Percentiles rank a stretch among this genome's conserved stretches.
These are phyloP conservation scores for Pituophis catenifer DNA, from an alignment of 2,113 vertebrate genomes.

Conservation along the genomic window DNA sequence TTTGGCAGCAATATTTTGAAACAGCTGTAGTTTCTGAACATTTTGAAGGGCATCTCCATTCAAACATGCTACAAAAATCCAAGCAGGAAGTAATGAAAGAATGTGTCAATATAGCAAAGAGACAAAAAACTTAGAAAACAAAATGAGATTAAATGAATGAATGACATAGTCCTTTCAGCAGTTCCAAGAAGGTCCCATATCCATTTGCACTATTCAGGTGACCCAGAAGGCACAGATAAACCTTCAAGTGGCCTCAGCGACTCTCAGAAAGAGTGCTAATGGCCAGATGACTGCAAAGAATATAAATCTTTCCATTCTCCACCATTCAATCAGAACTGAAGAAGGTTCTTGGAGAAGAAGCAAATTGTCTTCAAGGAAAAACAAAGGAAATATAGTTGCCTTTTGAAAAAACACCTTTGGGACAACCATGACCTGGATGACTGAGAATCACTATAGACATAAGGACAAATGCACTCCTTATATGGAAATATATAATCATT, in stretches of 20 bases:
- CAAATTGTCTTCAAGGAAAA: no score
- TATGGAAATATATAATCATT: no score
- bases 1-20: neutral
- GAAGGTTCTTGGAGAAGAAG: no score
- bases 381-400: no score
- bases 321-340: no score
- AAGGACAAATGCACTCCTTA: no score
- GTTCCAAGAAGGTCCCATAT: neutral
- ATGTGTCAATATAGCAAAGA: neutral
- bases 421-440: no score
- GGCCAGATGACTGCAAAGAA: neutral
- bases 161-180: neutral
- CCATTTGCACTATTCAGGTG: neutral
- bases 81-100: neutral
- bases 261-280: neutral
- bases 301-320: neutral
- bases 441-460: no score
- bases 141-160: neutral
- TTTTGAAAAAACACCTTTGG: no score
- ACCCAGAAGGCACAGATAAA: neutral
- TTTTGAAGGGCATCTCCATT: neutral
- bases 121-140: neutral
- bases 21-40: neutral
- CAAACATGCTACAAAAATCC: neutral
- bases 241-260: neutral